Conservation (phyloP, 2,888 invertebrate genomes). For the Eulithis testata region DNA sequence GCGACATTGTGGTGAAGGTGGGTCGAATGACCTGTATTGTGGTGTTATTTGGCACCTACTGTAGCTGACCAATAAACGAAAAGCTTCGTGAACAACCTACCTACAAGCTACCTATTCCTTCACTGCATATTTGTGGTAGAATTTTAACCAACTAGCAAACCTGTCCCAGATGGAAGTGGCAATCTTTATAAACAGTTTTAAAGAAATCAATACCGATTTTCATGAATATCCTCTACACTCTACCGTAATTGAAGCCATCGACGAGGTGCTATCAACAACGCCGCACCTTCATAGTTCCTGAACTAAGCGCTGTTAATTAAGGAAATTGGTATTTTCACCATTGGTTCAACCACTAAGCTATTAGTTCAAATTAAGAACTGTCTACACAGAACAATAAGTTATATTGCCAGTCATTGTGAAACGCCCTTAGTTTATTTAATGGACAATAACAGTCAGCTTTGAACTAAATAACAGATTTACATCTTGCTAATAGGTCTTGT, state of each 20-base stretch:
- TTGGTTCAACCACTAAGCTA: slow-evolving; percentile 80
- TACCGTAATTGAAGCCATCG: slow-evolving; percentile 71
- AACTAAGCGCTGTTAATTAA: slow-evolving; percentile 78
- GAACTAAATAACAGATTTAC: background rate
- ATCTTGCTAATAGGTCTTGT: background rate
- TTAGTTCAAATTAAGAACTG: slow-evolving; percentile 83
- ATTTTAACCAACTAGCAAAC: too few species aligned
- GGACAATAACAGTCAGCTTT: slow-evolving; percentile 16
- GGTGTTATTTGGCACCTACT: too few species aligned
- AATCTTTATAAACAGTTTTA: background rate
- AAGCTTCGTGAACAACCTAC: too few species aligned
- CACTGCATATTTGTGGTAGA: too few species aligned
- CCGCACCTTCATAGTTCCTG: slow-evolving; percentile 78
- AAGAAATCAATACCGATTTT: slow-evolving; percentile 24
- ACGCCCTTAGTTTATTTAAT: slow-evolving; percentile 46
- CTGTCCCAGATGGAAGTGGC: background rate
- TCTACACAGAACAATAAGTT: slow-evolving; percentile 57
- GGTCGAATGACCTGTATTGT: too few species aligned
- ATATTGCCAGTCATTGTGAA: slow-evolving; percentile 57
- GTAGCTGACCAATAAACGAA: too few species aligned
- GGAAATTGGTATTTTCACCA: slow-evolving; percentile 83
- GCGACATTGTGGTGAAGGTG: too few species aligned
- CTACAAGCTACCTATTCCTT: too few species aligned
- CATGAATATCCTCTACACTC: slow-evolving; percentile 53
- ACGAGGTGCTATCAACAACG: slow-evolving; percentile 66